Percentiles rank a stretch among this genome's conserved stretches.
Conservation (phyloP, 2,888 invertebrate species). For the Aleiodes alternator region DNA sequence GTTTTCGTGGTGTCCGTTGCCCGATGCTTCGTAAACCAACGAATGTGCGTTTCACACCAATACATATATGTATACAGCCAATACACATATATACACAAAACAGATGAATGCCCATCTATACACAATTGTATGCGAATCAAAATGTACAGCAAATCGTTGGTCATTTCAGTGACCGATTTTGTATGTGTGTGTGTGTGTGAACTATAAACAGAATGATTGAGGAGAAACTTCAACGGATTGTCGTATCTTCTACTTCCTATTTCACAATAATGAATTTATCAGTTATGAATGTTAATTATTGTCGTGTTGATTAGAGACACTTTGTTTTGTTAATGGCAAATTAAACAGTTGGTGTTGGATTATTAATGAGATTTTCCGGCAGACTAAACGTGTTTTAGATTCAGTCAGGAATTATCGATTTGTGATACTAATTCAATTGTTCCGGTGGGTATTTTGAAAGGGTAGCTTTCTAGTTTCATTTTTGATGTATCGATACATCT, state of each 20-base stretch:
- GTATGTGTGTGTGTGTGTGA: no score
- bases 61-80: neutral
- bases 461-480: no score
- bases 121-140: neutral
- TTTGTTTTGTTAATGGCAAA: constrained; percentile 41
- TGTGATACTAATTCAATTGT: no score
- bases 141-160: no score
- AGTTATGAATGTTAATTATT: constrained; percentile 18
- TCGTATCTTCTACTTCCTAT: constrained; percentile 40
- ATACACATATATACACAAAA: neutral
- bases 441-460: no score
- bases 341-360: constrained; percentile 16
- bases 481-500: no score
- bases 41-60: constrained; percentile 24
- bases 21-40: constrained; percentile 50
- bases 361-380: no score
- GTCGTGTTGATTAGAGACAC: neutral
- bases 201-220: constrained; percentile 16
- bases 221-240: constrained; percentile 46
- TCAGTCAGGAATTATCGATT: no score
- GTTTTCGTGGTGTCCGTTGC: constrained; percentile 64
- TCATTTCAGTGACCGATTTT: no score
- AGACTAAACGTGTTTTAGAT: no score
- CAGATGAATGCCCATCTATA: constrained; percentile 5
- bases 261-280: constrained; percentile 38